Percentiles rank a stretch among this genome's conserved stretches.
These are phyloP conservation scores for Betta splendens DNA, from an alignment of 2,797 vertebrate genomes.

Conservation along the genomic window DNA sequence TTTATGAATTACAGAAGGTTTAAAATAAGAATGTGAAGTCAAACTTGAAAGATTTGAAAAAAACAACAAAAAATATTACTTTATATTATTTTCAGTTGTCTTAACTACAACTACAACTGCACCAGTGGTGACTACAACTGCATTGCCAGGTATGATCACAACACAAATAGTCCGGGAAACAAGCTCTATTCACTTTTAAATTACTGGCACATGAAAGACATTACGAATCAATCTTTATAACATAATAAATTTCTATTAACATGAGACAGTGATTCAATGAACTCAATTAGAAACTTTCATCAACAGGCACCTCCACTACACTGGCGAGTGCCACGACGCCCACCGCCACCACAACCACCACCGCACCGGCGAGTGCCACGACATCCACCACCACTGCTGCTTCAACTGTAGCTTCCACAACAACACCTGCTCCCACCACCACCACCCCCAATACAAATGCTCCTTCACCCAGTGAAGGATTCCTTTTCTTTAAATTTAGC, in stretches of 20 bases:
- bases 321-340: neutral
- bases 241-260: neutral
- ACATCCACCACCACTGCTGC: neutral
- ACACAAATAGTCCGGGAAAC: no score
- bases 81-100: no score
- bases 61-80: no score
- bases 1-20: fast-evolving
- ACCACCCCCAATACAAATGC: fast-evolving
- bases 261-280: no score
- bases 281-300: no score
- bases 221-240: neutral
- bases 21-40: no score
- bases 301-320: neutral
- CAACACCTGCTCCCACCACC: fast-evolving
- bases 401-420: neutral
- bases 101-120: no score
- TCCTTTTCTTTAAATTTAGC: slow-evolving; percentile 26
- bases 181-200: no score
- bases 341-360: neutral
- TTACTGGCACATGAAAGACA: neutral
- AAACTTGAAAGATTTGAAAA: neutral
- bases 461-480: slow-evolving; percentile 37
- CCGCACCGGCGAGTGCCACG: neutral
- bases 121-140: no score
- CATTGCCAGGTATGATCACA: no score